Evolutionary conservation across 2,797 vertebrate genomes (phyloP), one percentile per base, ranked within the genome.

Genomic region (Tinamus major): DNA sequence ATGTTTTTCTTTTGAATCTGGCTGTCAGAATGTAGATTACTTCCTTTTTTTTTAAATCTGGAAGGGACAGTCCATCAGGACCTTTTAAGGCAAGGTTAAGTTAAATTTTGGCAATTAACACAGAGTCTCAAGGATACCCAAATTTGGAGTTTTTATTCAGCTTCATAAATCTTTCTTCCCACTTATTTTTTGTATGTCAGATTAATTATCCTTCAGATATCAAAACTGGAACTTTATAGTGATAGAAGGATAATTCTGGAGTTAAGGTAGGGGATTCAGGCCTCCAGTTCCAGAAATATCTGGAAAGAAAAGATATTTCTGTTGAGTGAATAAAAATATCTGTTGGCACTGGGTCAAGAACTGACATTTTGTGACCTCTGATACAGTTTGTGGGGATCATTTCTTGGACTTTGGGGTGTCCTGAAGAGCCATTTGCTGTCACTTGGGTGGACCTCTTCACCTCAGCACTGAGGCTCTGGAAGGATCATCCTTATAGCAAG

Each of bases 31-130:
- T 41, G 79, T 27, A 14, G 41, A 68, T 35, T 78, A 29, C 9
- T 91, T 93, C 35, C 4, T 29, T 63, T 91, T 79, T 89, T 80
- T 24, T 87, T 78, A 79, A 70, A 84, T 53, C 33, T 65, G 33
- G 46, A 90, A 91, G 41, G 24, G 41, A 76, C 18, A n/a, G 29
- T 55, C 39, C 33, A 72, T 4, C 29, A 89, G 14, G 31, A 61
- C 53, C 69, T 86, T 86, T 82, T 85, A 92, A 80, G 27, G n/a
- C 3, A 92, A 77, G 68, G 68, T 59, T 65, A 82, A 48, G 41
- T 79, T 81, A 91, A 92, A 89, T 70, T 23, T 59, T 78, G 46
- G 35, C 70, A 84, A 83, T 83, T 90, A 71, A 87, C 41, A 51
- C 17, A 71, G 58, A 46, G 59, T 58, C 7, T 56, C 72, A 82